Conservation (phyloP, 2,888 invertebrate genomes). For the Acronicta aceris region DNA sequence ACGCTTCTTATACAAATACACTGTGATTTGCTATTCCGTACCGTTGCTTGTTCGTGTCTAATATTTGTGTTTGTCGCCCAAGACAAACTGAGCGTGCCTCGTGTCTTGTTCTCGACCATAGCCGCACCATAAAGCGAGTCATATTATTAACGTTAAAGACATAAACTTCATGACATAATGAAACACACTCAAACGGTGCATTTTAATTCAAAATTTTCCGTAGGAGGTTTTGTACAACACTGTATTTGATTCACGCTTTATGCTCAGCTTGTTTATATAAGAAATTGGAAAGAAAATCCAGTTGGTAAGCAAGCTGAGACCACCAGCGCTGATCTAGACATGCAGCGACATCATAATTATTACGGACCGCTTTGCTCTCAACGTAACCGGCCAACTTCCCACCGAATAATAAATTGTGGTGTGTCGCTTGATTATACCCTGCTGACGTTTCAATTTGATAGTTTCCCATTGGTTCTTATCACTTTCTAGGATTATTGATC, state of each 20-base stretch:
- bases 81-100: slow-evolving; percentile 78
- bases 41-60: slow-evolving; percentile 78
- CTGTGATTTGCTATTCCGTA: slow-evolving; percentile 86
- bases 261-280: slow-evolving; percentile 35
- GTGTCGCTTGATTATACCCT: slow-evolving; percentile 72
- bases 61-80: slow-evolving; percentile 85
- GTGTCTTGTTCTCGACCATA: slow-evolving; percentile 64
- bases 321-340: slow-evolving; percentile 66
- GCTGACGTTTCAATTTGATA: slow-evolving; percentile 83
- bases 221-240: slow-evolving; percentile 16
- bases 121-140: slow-evolving; percentile 58
- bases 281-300: slow-evolving; percentile 53
- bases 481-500: slow-evolving; percentile 83
- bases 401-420: slow-evolving; percentile 67
- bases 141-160: slow-evolving; percentile 52
- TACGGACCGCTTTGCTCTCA: slow-evolving; percentile 58
- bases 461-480: slow-evolving; percentile 76
- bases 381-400: slow-evolving; percentile 49
- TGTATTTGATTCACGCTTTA: slow-evolving; percentile 33
- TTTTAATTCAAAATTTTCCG: slow-evolving; percentile 40
- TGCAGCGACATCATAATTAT: slow-evolving; percentile 66
- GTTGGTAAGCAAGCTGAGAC: slow-evolving; percentile 58
- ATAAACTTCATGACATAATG: slow-evolving; percentile 49
- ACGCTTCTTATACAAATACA: slow-evolving; percentile 80
- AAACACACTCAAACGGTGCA: slow-evolving; percentile 30